Evolutionary conservation across 2,113 vertebrate genomes (phyloP), one percentile per base, ranked within the genome.

Genomic region (Cavia porcellus): DNA sequence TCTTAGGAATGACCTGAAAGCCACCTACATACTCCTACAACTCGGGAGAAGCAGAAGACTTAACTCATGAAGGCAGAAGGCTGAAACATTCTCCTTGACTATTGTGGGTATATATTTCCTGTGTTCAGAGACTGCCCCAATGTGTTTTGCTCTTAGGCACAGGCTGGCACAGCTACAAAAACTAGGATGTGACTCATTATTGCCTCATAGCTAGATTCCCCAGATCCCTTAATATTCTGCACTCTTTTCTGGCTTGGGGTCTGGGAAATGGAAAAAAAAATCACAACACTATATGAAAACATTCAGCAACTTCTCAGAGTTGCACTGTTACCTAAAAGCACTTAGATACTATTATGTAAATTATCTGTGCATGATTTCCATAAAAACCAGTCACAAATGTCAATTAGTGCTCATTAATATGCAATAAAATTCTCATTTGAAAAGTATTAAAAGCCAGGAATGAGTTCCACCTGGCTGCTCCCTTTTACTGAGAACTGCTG

Each of bases 341-440:
- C 72, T 96, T 75, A 95, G 80, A 62, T 84, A 61, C 92, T 90
- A 94, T 95, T 97, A 93, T 42, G 15, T 85, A 96, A 98, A 97
- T 0, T 0, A 84, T 70, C 97, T 19, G 8, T 30, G 1, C 1
- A 13, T 24, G 68, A 95, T 35, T 30, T n/a, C 90, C 94, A 90
- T 97, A 97, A 97, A 92, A 98, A 90, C 59, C 70, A 97, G 95
- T 92, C 95, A 95, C 96, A 0, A 30, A 96, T 90, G 92, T 96
- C 89, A 98, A 97, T 98, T 98, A 98, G 95, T 0, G 0, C 86
- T 98, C 96, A 98, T 98, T 98, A 97, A 98, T 97, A 98, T 98
- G 98, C 98, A 97, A 97, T 96, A 98, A 98, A 98, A 96, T 93
- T 93, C 84, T 90, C 96, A 68, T 52, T 92, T 92, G 90, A 95